Evolutionary conservation across 2,113 vertebrate species (phyloP).

Genomic region (Loxodonta africana): DNA sequence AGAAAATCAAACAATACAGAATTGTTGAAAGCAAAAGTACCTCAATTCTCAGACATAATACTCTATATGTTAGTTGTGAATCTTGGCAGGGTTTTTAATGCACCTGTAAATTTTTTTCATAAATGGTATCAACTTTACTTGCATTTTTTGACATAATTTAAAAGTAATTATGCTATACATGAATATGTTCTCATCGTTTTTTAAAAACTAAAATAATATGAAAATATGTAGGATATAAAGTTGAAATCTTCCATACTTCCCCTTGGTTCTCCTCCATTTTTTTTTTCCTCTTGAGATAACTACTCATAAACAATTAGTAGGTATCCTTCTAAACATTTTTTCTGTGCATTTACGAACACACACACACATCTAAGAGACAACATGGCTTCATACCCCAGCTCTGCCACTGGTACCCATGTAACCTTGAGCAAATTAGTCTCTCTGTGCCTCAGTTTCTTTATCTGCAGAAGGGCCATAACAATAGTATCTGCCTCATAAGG

Average conservation of each 20-base stretch:
- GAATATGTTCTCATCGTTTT: background rate
- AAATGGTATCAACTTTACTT: background rate
- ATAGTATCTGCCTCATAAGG: background rate
- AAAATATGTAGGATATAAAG: background rate
- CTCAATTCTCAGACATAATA: constrained; percentile 6
- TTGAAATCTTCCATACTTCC: background rate
- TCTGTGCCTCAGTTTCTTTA: background rate
- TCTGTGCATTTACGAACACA: background rate
- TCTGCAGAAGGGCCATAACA: background rate
- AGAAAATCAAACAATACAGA: constrained; percentile 37
- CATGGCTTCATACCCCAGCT: background rate
- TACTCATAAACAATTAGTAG: background rate
- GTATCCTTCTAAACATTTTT: background rate
- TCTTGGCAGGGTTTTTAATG: background rate
- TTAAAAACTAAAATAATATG: background rate
- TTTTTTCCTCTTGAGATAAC: background rate
- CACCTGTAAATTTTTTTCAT: background rate
- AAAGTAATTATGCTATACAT: constrained; percentile 2
- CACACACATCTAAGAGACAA: background rate
- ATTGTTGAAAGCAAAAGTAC: constrained; percentile 37
- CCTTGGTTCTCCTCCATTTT: background rate
- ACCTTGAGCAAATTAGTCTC: background rate
- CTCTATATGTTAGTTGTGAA: background rate
- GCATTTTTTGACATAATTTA: background rate
- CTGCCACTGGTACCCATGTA: background rate